phyloP scores from a whole-genome alignment of 2,888 invertebrate genomes.

The Microctonus brassicae region DNA sequence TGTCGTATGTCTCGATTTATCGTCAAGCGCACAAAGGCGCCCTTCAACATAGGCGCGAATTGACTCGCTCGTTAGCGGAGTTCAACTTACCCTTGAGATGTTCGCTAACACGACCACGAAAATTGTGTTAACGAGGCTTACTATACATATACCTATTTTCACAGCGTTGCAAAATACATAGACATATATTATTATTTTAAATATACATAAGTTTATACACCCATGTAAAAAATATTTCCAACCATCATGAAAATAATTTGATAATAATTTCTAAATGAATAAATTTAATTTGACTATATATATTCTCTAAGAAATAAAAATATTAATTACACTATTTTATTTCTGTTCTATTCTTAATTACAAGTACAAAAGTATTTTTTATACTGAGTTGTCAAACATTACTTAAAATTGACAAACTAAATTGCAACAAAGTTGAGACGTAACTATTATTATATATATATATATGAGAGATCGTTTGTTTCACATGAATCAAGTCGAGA shows the following conservation, averaged over 20 bases:
- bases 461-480: conserved; percentile 32
- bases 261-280: no score
- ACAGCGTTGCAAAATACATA: conserved; percentile 11
- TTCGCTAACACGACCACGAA: conserved; percentile 37
- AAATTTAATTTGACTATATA: no score
- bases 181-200: no score
- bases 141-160: not conserved
- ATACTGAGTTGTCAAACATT: not conserved
- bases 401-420: conserved; percentile 30
- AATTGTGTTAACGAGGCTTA: conserved; percentile 45
- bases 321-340: no score
- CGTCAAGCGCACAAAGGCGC: conserved; percentile 41
- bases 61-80: conserved; percentile 47
- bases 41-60: conserved; percentile 43
- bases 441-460: not conserved
- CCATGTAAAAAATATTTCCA: no score
- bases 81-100: conserved; percentile 46
- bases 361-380: not conserved
- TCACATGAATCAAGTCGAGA: conserved; percentile 33
- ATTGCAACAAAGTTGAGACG: conserved; percentile 30
- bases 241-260: no score
- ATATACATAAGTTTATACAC: no score
- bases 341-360: no score
- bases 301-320: no score
- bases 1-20: conserved; percentile 17